Conservation (phyloP, 2,888 invertebrate genomes). For the Gari tellinella region DNA sequence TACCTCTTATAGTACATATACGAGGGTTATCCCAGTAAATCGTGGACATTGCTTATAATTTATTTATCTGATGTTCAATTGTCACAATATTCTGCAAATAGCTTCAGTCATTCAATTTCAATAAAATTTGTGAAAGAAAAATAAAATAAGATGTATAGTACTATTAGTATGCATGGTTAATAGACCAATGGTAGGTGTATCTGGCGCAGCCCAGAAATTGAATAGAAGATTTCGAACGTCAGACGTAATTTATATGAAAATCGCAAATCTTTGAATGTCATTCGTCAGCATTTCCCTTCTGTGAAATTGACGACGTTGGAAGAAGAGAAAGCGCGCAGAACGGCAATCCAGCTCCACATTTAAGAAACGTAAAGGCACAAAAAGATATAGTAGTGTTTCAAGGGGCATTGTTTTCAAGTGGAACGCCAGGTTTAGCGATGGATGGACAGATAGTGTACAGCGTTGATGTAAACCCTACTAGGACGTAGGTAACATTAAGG, state of each 20-base stretch:
- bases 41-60: background rate
- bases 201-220: background rate
- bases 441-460: no score
- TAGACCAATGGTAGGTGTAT: constrained; percentile 9
- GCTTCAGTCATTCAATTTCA: no score
- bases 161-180: background rate
- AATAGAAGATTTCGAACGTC: constrained; percentile 12
- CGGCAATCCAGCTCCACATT: constrained; percentile 17
- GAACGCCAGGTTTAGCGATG: constrained; percentile 5
- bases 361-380: constrained; percentile 12
- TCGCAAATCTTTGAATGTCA: constrained; percentile 15
- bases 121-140: background rate
- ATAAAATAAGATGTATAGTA: background rate
- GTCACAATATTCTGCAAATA: no score
- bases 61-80: background rate
- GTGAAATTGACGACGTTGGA: constrained; percentile 23
- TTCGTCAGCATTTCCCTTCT: constrained; percentile 1
- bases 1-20: no score
- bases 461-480: no score
- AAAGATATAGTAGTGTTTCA: constrained; percentile 19
- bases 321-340: constrained; percentile 17
- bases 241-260: constrained; percentile 18
- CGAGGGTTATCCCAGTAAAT: constrained; percentile 4
- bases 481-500: no score
- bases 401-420: constrained; percentile 20